Percentiles rank a stretch among this genome's conserved stretches.
Evolutionary conservation across 2,113 vertebrate genomes (phyloP).

Genomic region (Mobula hypostoma): DNA sequence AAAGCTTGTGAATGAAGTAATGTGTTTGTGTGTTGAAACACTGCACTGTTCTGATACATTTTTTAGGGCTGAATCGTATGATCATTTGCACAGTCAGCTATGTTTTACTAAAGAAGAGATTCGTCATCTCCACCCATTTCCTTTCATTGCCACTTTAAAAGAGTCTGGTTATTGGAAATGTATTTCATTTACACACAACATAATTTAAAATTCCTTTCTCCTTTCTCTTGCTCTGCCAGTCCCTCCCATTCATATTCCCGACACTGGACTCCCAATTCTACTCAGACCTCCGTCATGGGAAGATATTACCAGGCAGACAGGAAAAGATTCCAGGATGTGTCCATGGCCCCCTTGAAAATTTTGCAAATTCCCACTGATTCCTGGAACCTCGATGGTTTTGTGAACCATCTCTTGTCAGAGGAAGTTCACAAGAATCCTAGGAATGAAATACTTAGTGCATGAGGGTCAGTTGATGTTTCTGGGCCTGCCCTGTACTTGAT

Average conservation of each 20-base stretch:
- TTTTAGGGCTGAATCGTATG: not conserved
- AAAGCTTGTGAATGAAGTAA: not conserved
- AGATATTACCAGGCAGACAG: too few relatives aligned
- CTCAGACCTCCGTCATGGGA: too few relatives aligned
- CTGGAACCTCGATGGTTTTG: too few relatives aligned
- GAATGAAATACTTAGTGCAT: too few relatives aligned
- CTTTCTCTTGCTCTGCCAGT: not conserved
- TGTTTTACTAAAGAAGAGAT: constrained; percentile 10
- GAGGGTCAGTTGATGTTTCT: too few relatives aligned
- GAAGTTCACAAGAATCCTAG: too few relatives aligned
- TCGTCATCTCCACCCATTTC: not conserved
- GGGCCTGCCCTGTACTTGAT: too few relatives aligned
- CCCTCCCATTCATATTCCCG: not conserved
- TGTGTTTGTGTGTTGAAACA: not conserved
- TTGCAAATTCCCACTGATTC: too few relatives aligned
- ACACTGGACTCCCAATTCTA: too few relatives aligned
- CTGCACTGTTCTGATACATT: not conserved
- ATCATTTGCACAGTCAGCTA: not conserved
- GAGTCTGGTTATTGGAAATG: not conserved
- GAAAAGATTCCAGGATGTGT: too few relatives aligned
- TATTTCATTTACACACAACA: not conserved
- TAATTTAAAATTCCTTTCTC: not conserved
- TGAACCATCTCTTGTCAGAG: too few relatives aligned
- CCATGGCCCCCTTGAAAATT: too few relatives aligned
- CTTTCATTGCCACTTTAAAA: not conserved